Base-by-base conservation (phyloP, 2,113 vertebrate genomes). In the Sylvia atricapilla region DNA sequence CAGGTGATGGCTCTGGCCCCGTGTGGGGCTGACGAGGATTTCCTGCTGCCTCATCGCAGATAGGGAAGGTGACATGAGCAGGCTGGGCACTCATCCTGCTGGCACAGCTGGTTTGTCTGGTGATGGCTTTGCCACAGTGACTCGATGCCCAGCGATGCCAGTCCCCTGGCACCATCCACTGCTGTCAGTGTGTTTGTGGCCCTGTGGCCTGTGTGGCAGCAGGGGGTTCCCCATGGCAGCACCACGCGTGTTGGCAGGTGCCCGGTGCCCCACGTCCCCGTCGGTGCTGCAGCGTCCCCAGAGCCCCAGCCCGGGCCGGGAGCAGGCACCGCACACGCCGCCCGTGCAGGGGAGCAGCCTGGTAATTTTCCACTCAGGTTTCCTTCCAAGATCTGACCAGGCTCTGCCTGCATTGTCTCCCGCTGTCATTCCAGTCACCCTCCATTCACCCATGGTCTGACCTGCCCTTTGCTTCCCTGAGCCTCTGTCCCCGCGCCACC, bases 291-390 rank as follows among this genome's bases (percentile, higher is more conserved):
- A 2, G 82, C 5, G 6, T 77, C 72, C 79, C 86, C 94, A 70
- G 94, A 78, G 94, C 83, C 87, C 23, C 69, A 39, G 89, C 52
- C 56, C 2, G 0, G 67, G 72, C 59, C 1, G 1, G 78, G 55
- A 69, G 56, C 90, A 15, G 84, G 68, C 86, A 39, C 13, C 11
- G 1, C 43, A 21, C 59, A 39, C 3, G 1, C 81, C 76, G 83
- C 70, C 66, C 30, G 0, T 2, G 1, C 78, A 83, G 70, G 58
- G 88, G 80, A 93, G 86, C 92, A 84, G 67, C 86, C 95, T 62
- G 91, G 95, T 97, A 95, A 94, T 91, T 97, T 97, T 96, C 96
- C 96, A 90, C 55, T 95, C 79, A n/a, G 77, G 47, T 95, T 94
- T 84, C 85, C 21, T 96, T 95, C 92, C 92, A 95, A 93, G 84